Evolutionary conservation across 2,113 vertebrate genomes (phyloP), one percentile per base, ranked within the genome.

Genomic region (Ellobius talpinus): DNA sequence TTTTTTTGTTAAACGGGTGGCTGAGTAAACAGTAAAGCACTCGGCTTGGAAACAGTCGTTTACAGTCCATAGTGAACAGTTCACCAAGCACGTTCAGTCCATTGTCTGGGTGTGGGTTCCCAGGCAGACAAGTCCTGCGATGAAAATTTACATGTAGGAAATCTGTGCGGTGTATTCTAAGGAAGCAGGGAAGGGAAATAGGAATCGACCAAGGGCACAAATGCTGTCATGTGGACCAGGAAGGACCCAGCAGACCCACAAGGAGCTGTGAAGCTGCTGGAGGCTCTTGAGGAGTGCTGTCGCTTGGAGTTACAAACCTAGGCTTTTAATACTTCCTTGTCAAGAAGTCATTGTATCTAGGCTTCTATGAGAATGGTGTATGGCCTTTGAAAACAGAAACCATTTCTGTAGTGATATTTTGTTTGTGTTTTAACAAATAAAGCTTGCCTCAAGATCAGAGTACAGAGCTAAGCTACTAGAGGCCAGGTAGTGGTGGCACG

Each of bases 201-300:
- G 26, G 16, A 8, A 33, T 13, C 6, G 24, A 5, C 47, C 5
- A 21, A 7, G 3, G 52, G 14, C 1, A 45, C 2, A 14, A n/a
- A 0, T 3, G 3, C 1, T 24, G 0, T 2, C 17, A 5, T 2
- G 1, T 1, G 7, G 68, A 50, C 0, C 1, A 33, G 0, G 31
- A 45, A 33, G n/a, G 21, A n/a, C n/a, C 12, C 17, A 26, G 66
- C 16, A 11, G 23, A 5, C 26, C 11, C 21, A 0, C 0, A 5
- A 3, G 17, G 23, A 91, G 1, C 47, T 52, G 19, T 76, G 42
- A 65, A 42, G 0, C 12, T 5, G 12, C 55, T 1, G 1, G 2
- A 21, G 5, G 1, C 10, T 77, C 55, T 61, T 73, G 9, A 7
- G 5, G 3, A 13, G 0, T 45, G 13, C 45, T 10, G 29, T 21